Conservation (phyloP, 2,113 vertebrate genomes). For the Syrrhaptes paradoxus region DNA sequence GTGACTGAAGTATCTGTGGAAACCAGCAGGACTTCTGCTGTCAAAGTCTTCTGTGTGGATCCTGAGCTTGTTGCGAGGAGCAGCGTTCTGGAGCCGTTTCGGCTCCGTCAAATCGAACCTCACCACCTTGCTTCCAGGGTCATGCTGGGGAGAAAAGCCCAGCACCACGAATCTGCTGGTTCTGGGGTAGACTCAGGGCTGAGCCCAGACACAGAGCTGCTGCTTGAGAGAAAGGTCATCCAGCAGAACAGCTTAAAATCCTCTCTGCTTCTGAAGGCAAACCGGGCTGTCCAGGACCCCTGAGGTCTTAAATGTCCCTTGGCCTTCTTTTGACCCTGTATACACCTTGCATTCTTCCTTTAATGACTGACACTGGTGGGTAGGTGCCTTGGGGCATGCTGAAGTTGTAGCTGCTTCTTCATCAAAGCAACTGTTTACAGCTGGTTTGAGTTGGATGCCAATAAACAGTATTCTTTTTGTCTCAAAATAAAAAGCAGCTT, state of each 20-base stretch:
- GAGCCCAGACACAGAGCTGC: not conserved
- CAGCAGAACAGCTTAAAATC: conserved; percentile 42
- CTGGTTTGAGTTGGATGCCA: conserved; percentile 85
- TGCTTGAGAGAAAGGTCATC: conserved; percentile 37
- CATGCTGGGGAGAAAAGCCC: not conserved
- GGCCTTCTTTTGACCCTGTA: conserved; percentile 73
- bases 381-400: conserved; percentile 73
- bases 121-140: not conserved
- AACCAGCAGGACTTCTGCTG: not conserved
- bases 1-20: not conserved
- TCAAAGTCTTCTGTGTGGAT: not conserved
- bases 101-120: not conserved
- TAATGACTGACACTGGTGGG: conserved; percentile 83
- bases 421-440: conserved; percentile 97
- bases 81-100: fast-evolving
- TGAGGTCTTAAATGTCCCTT: conserved; percentile 62
- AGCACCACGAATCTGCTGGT: not conserved
- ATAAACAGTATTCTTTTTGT: conserved; percentile 84
- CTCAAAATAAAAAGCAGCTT: conserved; percentile 87
- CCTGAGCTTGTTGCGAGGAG: not conserved
- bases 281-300: conserved; percentile 39
- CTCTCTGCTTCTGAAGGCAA: conserved; percentile 12
- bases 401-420: conserved; percentile 74
- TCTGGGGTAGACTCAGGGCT: not conserved
- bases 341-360: conserved; percentile 82